Evolutionary conservation across 1,140 invertebrate genomes (phyloP).

Genomic region (Brachionus calyciflorus): DNA sequence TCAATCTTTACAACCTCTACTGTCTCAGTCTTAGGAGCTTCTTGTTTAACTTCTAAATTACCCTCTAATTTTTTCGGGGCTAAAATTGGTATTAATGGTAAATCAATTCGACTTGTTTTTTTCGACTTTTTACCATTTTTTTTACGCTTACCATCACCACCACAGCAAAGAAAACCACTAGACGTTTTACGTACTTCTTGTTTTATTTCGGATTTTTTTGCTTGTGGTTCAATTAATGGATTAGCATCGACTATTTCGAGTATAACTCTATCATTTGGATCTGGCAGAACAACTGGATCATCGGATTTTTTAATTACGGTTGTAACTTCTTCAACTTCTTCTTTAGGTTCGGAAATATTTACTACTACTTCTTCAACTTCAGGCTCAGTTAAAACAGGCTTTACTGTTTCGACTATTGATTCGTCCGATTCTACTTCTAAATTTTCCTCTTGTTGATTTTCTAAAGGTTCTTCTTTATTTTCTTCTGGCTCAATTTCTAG

Average conservation of each 20-base stretch:
- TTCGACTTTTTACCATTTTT: background rate
- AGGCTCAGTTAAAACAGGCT: too few species aligned
- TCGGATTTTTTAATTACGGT: background rate
- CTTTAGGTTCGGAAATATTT: background rate
- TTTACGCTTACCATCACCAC: background rate
- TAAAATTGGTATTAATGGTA: background rate
- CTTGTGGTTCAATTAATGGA: background rate
- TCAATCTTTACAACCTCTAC: background rate
- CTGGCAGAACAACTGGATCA: conserved; percentile 12
- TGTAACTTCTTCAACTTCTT: background rate
- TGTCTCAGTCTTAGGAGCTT: background rate
- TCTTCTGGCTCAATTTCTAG: too few species aligned
- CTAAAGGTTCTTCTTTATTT: too few species aligned
- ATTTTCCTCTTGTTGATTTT: too few species aligned
- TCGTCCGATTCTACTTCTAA: too few species aligned
- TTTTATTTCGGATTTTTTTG: background rate
- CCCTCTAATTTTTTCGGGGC: background rate
- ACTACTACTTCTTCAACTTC: too few species aligned
- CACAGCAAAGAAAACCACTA: background rate
- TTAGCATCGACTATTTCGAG: background rate
- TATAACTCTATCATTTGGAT: background rate
- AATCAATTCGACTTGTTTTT: background rate
- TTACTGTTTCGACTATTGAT: too few species aligned
- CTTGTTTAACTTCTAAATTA: background rate
- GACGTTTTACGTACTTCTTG: background rate